These are phyloP conservation scores for Erebia aethiops DNA, from an alignment of 2,888 invertebrate species.

Conservation along the genomic window DNA sequence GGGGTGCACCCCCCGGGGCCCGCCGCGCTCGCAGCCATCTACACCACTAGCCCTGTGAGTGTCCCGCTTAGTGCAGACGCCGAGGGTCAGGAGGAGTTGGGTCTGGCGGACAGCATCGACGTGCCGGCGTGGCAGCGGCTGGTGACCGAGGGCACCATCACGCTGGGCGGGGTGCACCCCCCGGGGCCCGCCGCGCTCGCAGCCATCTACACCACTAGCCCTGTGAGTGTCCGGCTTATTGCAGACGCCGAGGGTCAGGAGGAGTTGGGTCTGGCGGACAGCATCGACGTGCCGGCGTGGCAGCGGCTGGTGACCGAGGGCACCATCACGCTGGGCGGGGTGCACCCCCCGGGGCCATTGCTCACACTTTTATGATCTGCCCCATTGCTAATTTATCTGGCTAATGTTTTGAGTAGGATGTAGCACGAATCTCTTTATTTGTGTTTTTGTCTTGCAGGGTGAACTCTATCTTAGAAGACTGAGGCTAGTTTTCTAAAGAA, in stretches of 20 bases:
- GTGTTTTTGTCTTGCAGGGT: neutral
- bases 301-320: slow-evolving; percentile 75
- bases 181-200: slow-evolving; percentile 40
- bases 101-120: slow-evolving; percentile 76
- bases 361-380: too few relatives aligned
- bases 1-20: slow-evolving; percentile 51
- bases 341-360: slow-evolving; percentile 37
- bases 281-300: slow-evolving; percentile 78
- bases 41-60: slow-evolving; percentile 29
- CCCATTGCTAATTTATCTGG: too few relatives aligned
- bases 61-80: slow-evolving; percentile 80
- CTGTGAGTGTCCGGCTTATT: too few relatives aligned
- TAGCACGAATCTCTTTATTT: neutral
- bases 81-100: slow-evolving; percentile 76
- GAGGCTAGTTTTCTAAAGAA: neutral
- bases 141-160: slow-evolving; percentile 68
- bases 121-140: slow-evolving; percentile 76
- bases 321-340: slow-evolving; percentile 67
- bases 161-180: slow-evolving; percentile 64
- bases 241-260: slow-evolving; percentile 80
- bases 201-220: slow-evolving; percentile 33
- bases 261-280: slow-evolving; percentile 72
- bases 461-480: neutral
- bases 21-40: slow-evolving; percentile 39
- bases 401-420: too few relatives aligned